Base-by-base conservation (phyloP, 2,113 vertebrate species). In the Picathartes gymnocephalus region DNA sequence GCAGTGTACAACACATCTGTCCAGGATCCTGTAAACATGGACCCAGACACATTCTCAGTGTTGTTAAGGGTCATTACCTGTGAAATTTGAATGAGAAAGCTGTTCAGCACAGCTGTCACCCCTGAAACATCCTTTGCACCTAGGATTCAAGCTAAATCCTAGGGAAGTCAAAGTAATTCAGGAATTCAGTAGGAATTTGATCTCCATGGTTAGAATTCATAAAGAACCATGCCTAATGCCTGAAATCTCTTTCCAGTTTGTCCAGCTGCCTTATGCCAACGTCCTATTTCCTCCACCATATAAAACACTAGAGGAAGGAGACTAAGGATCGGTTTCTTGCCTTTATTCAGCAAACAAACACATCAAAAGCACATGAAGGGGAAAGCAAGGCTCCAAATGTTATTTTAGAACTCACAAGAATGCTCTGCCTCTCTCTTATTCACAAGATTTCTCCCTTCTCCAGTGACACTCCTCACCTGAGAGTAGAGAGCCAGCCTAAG, bases 361-460 rank as follows among this genome's bases (percentile, higher is more conserved):
- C 3, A 4, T 10, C 6, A 8, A 23, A 61, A 4, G 4, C 5
- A 8, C 0, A 1, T 21, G 6, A 83, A 60, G 23, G 24, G 4
- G 18, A 80, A 69, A 68, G 5, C 13, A 71, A 85, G 9, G 13
- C 47, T 48, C 7, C 2, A 62, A 64, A 39, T 11, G 6, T 12
- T 53, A 17, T 15, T 56, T 73, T 14, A 3, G 30, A 42, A 39
- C 4, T 79, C 8, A 54, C 4, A 54, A 10, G 17, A 37, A 24
- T 5, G 2, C 47, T 73, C 25, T 82, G 13, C 13, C 47, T 28
- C 45, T 31, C 53, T 47, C 15, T 53, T 65, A 23, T 28, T 50
- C 40, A 23, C 18, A 47, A 12, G 21, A 37, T 40, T 40, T 31
- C 44, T 64, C 18, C 44, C 33, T 47, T 71, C 18, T 33, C 2